Conservation (phyloP, 2,113 vertebrate species). For the Clarias batrachus region DNA sequence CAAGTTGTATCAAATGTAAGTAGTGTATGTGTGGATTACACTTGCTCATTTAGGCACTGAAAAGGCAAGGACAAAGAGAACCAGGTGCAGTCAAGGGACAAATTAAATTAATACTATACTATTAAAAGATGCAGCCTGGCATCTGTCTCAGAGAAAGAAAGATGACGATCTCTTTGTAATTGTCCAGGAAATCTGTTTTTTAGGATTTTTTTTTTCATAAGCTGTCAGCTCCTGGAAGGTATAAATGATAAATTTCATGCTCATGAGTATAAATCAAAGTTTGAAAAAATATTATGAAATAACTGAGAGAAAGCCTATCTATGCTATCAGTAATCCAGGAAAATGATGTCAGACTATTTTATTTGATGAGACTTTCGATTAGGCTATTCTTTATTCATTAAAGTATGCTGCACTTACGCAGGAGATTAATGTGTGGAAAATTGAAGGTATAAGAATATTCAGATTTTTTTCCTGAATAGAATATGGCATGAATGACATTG, state of each 20-base stretch:
- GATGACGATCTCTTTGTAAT: slow-evolving; percentile 29
- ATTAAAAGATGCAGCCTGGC: slow-evolving; percentile 41
- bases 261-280: slow-evolving; percentile 30
- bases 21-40: slow-evolving; percentile 42
- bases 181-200: slow-evolving; percentile 16
- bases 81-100: slow-evolving; percentile 30
- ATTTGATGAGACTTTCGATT: background rate
- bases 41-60: slow-evolving; percentile 23
- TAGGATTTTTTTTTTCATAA: slow-evolving; percentile 26
- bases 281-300: slow-evolving; percentile 33
- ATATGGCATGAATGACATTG: background rate
- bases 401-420: slow-evolving; percentile 4
- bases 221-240: slow-evolving; percentile 13
- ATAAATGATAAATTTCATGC: slow-evolving; percentile 28
- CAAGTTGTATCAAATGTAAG: slow-evolving; percentile 48
- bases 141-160: slow-evolving; percentile 26
- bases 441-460: background rate
- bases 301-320: slow-evolving; percentile 21
- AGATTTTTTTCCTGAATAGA: background rate
- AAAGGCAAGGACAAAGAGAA: slow-evolving; percentile 30
- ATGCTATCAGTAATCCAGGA: slow-evolving; percentile 15
- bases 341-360: slow-evolving; percentile 10
- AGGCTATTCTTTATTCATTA: slow-evolving; percentile 27
- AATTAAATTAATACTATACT: slow-evolving; percentile 43
- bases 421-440: slow-evolving; percentile 1